A percentile compares a stretch with the other conserved stretches of the same genome.
Conservation (phyloP, 2,797 vertebrate species). For the Eulemur albifrons region DNA sequence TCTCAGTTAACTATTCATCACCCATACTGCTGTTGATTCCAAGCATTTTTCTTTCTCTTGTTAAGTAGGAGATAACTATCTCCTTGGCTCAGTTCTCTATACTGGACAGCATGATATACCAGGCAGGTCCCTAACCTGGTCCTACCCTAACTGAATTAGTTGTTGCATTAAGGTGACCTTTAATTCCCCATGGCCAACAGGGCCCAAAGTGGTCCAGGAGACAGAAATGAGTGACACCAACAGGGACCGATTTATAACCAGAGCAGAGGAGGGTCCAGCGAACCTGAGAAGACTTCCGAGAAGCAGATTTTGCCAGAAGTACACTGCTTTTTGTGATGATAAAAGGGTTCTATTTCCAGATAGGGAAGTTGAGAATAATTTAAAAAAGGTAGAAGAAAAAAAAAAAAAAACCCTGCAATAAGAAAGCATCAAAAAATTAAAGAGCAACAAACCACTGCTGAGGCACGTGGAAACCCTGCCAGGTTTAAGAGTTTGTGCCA, state of each 20-base stretch:
- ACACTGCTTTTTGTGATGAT: neutral
- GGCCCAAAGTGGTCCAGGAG: neutral
- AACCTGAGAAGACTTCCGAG: neutral
- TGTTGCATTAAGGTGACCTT: neutral
- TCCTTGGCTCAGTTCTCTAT: neutral
- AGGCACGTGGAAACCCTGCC: neutral
- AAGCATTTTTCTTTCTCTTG: neutral
- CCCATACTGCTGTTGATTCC: neutral
- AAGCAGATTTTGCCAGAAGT: neutral
- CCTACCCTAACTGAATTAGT: neutral
- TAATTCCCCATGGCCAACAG: neutral
- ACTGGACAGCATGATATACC: no score
- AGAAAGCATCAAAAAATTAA: neutral
- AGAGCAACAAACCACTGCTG: neutral
- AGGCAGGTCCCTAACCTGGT: neutral
- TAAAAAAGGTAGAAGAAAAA: neutral
- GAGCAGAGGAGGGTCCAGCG: neutral
- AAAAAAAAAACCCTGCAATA: neutral
- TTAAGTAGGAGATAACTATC: neutral
- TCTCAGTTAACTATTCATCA: slow-evolving; percentile 73
- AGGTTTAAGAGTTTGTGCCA: no score
- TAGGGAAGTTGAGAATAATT: neutral
- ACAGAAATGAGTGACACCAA: neutral
- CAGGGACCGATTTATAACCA: neutral
- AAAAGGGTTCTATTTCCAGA: slow-evolving; percentile 15